Evolutionary conservation across 2,113 vertebrate species (phyloP).

Genomic region (Oxygymnocypris stewartii): DNA sequence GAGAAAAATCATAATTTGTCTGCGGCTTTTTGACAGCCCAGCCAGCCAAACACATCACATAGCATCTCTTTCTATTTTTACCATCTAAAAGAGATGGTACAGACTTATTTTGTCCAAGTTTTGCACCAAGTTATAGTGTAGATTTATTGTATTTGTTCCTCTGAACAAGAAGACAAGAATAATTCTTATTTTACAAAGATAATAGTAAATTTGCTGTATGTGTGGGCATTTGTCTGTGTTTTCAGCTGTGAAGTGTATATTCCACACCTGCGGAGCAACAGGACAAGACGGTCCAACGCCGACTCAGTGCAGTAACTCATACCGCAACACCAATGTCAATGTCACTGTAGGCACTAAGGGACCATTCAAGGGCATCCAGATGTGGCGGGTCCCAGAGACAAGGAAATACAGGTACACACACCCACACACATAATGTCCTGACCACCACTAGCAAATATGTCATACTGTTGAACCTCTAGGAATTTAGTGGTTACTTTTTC

Average conservation of each 20-base stretch:
- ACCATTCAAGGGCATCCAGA: constrained; percentile 87
- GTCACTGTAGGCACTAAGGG: constrained; percentile 85
- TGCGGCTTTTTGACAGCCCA: not conserved
- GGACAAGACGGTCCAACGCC: constrained; percentile 91
- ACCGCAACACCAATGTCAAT: constrained; percentile 86
- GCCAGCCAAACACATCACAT: not conserved
- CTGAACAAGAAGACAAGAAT: not conserved
- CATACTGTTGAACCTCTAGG: not conserved
- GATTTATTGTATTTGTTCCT: not conserved
- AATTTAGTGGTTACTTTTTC: constrained; percentile 4
- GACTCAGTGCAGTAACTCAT: constrained; percentile 90
- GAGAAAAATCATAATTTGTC: not conserved
- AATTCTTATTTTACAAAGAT: not conserved
- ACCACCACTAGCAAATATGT: not conserved
- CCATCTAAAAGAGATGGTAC: not conserved
- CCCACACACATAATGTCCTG: constrained; percentile 2
- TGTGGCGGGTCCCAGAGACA: constrained; percentile 91
- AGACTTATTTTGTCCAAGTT: not conserved
- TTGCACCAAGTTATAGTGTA: not conserved
- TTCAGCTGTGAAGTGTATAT: constrained; percentile 81
- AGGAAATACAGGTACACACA: constrained; percentile 86
- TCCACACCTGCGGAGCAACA: constrained; percentile 90
- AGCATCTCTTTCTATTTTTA: not conserved
- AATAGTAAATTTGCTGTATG: not conserved
- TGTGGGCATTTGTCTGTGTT: constrained; percentile 11